Evolutionary conservation across 2,113 vertebrate species (phyloP).

Genomic region (Tor tambroides): DNA sequence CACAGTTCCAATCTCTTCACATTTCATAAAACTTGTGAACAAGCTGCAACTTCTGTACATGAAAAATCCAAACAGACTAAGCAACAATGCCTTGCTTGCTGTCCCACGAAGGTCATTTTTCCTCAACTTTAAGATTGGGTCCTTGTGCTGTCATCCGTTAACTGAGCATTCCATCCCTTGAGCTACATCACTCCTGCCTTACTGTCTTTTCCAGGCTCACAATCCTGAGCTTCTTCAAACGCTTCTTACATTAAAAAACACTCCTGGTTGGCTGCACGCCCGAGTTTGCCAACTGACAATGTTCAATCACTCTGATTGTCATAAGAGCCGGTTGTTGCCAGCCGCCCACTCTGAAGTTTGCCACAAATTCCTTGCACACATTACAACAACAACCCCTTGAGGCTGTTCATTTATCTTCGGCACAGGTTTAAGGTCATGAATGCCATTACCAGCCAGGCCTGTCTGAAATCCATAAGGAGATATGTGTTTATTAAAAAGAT

Average conservation of each 20-base stretch:
- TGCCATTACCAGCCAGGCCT: constrained; percentile 38
- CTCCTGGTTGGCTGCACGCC: constrained; percentile 47
- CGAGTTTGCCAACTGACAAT: constrained; percentile 44
- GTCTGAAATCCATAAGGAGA: constrained; percentile 55
- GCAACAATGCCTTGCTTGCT: constrained; percentile 16
- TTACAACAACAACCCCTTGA: not conserved
- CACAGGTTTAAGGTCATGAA: constrained; percentile 47
- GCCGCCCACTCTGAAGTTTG: not conserved
- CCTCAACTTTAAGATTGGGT: constrained; percentile 42
- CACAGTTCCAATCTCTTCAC: not conserved
- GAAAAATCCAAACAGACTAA: constrained; percentile 10
- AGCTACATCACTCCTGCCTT: constrained; percentile 19
- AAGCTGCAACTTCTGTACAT: not conserved
- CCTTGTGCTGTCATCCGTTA: constrained; percentile 52
- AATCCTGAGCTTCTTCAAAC: constrained; percentile 37
- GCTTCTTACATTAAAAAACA: too few species aligned
- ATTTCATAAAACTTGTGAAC: not conserved
- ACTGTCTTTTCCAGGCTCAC: constrained; percentile 14
- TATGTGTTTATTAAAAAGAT: constrained; percentile 59
- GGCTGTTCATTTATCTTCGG: constrained; percentile 50
- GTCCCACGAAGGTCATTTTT: constrained; percentile 42
- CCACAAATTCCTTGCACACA: not conserved
- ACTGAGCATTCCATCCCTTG: constrained; percentile 38
- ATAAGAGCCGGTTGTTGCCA: constrained; percentile 35
- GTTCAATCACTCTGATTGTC: constrained; percentile 57